Base-by-base conservation (phyloP, 1,140 invertebrate species). In the Drosophila tropicalis region DNA sequence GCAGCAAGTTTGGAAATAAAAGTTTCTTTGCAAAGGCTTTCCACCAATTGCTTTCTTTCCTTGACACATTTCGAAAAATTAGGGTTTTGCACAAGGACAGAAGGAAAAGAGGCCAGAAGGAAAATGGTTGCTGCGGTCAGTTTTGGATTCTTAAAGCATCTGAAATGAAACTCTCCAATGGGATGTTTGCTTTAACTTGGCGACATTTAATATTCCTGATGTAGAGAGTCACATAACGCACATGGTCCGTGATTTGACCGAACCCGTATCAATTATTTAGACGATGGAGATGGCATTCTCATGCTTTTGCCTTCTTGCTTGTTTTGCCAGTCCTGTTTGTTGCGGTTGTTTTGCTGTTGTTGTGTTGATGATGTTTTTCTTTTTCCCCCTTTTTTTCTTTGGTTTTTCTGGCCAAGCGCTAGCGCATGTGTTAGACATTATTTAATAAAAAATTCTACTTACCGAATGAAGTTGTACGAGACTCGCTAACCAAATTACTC, bases 401-500 rank as follows among this genome's bases (percentile, higher is more conserved):
- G 9, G 34, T 36, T 39, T 39, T 13, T 12, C 10, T 76, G 47
- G 17, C 10, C 15, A 22, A 36, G n/a, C 51, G 41, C 39, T 60
- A 39, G 62, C 36, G 36, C 77, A 80, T 80, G 77, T 80, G 72
- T 51, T 65, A 64, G 39, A 67, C 70, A 78, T 78, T 80, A 80
- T 74, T 78, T 80, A 78, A 80, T 80, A 80, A 80, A 72, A 74
- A 62, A 78, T 74, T 74, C 75, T 73, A 74, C 63, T 70, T 74
- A 71, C 29, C 70, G 70, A 60, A 63, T 63, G 67, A 80, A 73
- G 74, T 76, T 80, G 74, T 73, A 70, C 67, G 73, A 62, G 77
- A 76, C 62, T 57, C 67, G 71, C 75, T 80, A 80, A 80, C 75
- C 74, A 80, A 80, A 78, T 80, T 80, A 78, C 75, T 74, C 78